phyloP scores from a whole-genome alignment of 1,140 invertebrate species.

The Penaeus chinensis region DNA sequence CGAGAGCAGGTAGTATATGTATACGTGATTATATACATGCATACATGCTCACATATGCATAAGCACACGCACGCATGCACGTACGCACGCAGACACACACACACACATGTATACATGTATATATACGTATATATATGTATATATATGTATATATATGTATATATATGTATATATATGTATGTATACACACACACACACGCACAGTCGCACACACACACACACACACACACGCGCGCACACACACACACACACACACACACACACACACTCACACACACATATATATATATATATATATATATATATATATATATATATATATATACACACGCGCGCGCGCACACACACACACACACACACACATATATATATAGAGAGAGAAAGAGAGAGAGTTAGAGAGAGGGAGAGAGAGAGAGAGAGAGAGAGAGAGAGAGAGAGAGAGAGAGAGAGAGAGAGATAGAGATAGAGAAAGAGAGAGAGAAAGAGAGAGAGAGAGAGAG shows the following conservation, averaged over 20 bases:
- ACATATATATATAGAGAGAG: too few species aligned
- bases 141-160: not conserved
- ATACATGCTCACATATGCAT: not conserved
- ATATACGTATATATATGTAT: not conserved
- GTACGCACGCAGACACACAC: not conserved
- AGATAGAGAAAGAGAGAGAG: too few species aligned
- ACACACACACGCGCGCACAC: not conserved
- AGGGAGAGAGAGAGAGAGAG: too few species aligned
- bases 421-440: too few species aligned
- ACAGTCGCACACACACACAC: not conserved
- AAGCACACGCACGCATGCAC: not conserved
- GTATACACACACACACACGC: not conserved
- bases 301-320: slow-evolving; percentile 3
- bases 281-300: slow-evolving; percentile 22
- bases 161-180: not conserved
- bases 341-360: too few species aligned
- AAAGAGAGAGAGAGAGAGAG: too few species aligned
- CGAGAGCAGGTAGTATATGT: not conserved
- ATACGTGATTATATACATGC: not conserved
- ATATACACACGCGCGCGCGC: too few species aligned
- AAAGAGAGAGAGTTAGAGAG: too few species aligned
- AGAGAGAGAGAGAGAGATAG: too few species aligned
- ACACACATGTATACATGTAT: not conserved
- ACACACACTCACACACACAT: not conserved
- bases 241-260: not conserved